Evolutionary conservation across 2,797 vertebrate genomes (phyloP).

Genomic region (Simalia tracyae): DNA sequence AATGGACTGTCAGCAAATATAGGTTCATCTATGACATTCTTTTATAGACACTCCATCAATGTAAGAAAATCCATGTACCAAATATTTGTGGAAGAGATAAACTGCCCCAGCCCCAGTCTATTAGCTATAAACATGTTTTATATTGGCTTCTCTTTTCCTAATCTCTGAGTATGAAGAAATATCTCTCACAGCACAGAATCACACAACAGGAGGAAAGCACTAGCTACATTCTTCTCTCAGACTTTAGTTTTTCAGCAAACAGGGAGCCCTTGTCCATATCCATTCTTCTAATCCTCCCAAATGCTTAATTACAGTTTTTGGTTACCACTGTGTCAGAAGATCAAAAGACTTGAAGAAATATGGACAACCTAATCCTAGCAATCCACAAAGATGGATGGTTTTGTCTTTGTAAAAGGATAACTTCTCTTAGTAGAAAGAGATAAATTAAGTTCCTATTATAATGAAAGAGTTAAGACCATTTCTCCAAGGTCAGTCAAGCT

Average conservation of each 20-base stretch:
- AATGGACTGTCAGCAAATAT: background rate
- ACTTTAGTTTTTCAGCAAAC: background rate
- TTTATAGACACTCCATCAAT: background rate
- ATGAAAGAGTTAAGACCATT: background rate
- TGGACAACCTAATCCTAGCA: background rate
- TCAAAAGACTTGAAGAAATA: background rate
- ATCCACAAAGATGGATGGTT: background rate
- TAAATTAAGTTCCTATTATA: background rate
- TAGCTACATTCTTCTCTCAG: background rate
- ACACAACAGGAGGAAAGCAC: background rate
- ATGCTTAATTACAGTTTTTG: slow-evolving; percentile 5
- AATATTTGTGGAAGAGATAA: background rate
- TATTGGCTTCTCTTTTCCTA: background rate
- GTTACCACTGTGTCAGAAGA: background rate
- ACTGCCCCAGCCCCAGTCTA: background rate
- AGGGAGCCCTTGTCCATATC: background rate
- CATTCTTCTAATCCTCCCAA: background rate
- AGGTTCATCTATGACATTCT: background rate
- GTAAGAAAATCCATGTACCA: background rate
- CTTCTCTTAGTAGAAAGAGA: background rate
- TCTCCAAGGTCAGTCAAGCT: background rate
- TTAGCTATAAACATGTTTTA: background rate
- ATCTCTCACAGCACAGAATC: background rate
- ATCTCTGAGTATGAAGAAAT: background rate
- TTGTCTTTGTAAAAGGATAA: background rate